These are phyloP conservation scores for Schizopygopsis malacanthus DNA, from an alignment of 2,797 vertebrate species.

Conservation along the genomic window DNA sequence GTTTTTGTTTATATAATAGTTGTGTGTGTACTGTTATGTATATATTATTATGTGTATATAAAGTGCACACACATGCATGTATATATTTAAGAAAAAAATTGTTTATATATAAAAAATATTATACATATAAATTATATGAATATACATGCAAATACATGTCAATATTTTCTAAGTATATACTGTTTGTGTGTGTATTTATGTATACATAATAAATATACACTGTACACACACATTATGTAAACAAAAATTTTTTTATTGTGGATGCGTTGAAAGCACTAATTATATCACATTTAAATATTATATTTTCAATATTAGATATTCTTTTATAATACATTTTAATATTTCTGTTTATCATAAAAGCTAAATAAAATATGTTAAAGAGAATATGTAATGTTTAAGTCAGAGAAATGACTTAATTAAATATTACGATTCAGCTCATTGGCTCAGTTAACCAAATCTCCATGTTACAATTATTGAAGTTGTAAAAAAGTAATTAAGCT, in stretches of 20 bases:
- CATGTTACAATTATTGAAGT: conserved; percentile 46
- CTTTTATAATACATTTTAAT: background rate
- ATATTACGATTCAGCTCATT: conserved; percentile 24
- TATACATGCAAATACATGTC: no score
- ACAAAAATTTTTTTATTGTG: no score
- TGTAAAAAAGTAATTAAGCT: conserved; percentile 67
- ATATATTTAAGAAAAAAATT: background rate
- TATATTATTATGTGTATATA: background rate
- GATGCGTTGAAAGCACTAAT: no score
- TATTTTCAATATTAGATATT: background rate
- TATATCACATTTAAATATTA: background rate
- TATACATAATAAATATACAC: no score
- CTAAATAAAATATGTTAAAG: background rate
- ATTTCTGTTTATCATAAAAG: background rate
- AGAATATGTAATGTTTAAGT: background rate
- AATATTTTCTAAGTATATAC: no score
- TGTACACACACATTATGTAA: no score
- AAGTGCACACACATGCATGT: background rate
- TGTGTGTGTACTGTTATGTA: background rate
- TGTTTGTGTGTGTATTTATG: no score
- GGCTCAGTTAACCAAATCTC: conserved; percentile 63
- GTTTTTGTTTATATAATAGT: background rate
- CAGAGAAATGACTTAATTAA: background rate
- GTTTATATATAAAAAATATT: no score
- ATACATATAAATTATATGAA: no score